Conservation (phyloP, 2,888 invertebrate species). For the Ischnus inquisitorius region DNA sequence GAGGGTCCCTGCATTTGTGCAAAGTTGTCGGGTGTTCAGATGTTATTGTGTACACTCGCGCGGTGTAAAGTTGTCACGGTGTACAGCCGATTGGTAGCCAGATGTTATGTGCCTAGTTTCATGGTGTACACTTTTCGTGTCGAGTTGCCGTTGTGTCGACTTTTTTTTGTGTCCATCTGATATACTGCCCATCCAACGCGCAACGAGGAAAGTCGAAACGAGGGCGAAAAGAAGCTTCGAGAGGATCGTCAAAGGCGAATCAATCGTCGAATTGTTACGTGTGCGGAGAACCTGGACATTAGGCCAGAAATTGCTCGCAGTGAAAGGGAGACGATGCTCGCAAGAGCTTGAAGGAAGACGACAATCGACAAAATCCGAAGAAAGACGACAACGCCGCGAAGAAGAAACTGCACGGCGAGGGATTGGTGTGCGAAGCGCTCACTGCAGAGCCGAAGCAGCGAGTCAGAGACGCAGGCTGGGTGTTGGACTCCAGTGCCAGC, state of each 20-base stretch:
- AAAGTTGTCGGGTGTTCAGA: no score
- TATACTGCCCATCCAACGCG: not conserved
- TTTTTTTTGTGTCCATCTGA: no score
- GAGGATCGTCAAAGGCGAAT: conserved; percentile 1
- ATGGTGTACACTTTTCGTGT: no score
- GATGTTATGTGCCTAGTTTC: no score
- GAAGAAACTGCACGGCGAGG: conserved; percentile 26
- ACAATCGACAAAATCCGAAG: not conserved
- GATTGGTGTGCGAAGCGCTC: conserved; percentile 45
- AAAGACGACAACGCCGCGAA: not conserved
- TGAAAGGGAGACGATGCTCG: conserved; percentile 13
- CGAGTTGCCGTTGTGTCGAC: no score
- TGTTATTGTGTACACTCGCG: no score
- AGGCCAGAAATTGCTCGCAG: conserved; percentile 3
- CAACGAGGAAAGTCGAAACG: not conserved
- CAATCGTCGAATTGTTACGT: not conserved
- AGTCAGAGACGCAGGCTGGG: not conserved
- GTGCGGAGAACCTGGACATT: conserved; percentile 3
- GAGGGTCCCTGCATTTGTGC: no score
- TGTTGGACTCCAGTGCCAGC: conserved; percentile 52
- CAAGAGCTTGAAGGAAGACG: not conserved
- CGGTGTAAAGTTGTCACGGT: no score
- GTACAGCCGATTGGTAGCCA: no score
- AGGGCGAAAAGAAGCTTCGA: not conserved
- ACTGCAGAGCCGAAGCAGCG: not conserved